phyloP scores from a whole-genome alignment of 1,140 invertebrate species.

The Tribolium castaneum region DNA sequence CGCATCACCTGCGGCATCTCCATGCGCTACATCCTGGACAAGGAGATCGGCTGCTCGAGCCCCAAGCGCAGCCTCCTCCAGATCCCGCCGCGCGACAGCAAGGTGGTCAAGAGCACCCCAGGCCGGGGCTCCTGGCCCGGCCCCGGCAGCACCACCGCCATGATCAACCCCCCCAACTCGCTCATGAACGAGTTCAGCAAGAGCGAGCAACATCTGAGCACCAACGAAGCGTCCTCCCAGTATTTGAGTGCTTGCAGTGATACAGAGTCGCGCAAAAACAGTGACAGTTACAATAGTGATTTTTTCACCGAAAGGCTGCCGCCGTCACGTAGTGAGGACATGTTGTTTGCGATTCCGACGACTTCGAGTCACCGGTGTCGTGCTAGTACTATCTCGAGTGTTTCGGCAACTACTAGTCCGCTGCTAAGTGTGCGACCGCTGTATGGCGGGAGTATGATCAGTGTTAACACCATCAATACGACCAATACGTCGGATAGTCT shows the following conservation, averaged over 20 bases:
- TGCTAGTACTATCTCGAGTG: constrained; percentile 68
- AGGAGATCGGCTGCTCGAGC: constrained; percentile 62
- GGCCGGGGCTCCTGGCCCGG: constrained; percentile 86
- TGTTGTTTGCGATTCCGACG: constrained; percentile 69
- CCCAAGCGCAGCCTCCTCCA: constrained; percentile 70
- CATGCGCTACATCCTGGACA: constrained; percentile 64
- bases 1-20: constrained; percentile 65
- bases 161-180: constrained; percentile 57
- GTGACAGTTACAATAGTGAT: constrained; percentile 70
- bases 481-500: constrained; percentile 72
- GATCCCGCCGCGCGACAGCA: constrained; percentile 77
- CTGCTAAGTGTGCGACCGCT: constrained; percentile 71
- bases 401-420: constrained; percentile 75
- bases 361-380: constrained; percentile 61
- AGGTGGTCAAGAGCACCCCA: constrained; percentile 79
- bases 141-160: constrained; percentile 71
- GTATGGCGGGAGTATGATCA: constrained; percentile 72
- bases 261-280: constrained; percentile 71
- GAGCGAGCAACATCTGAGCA: constrained; percentile 81
- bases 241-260: constrained; percentile 67
- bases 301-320: constrained; percentile 67
- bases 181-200: constrained; percentile 82
- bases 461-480: constrained; percentile 65
- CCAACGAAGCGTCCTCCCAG: constrained; percentile 67
- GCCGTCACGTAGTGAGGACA: constrained; percentile 83